Evolutionary conservation across 2,888 invertebrate genomes (phyloP).

Genomic region (Phlogophora meticulosa): DNA sequence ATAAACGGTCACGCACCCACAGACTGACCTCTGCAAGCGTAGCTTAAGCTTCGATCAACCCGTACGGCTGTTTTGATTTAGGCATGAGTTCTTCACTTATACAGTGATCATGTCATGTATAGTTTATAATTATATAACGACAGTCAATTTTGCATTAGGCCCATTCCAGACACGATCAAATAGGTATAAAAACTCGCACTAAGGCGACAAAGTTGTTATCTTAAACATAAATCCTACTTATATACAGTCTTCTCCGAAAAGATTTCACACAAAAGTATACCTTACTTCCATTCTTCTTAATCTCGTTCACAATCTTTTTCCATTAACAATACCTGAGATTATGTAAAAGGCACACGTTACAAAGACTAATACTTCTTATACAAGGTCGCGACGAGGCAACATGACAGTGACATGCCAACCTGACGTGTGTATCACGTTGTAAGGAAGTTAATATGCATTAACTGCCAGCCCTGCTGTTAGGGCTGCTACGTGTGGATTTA

Average conservation of each 20-base stretch:
- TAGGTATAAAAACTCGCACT: no score
- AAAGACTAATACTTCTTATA: constrained; percentile 58
- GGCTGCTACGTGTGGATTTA: constrained; percentile 51
- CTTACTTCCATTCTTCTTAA: constrained; percentile 18
- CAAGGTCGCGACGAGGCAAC: constrained; percentile 58
- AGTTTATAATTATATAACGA: no score
- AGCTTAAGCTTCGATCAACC: no score
- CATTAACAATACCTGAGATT: constrained; percentile 59
- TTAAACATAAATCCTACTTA: neutral
- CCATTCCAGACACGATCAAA: no score
- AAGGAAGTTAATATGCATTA: constrained; percentile 65
- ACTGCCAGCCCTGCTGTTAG: constrained; percentile 50
- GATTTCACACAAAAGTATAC: neutral
- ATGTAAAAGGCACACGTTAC: constrained; percentile 39
- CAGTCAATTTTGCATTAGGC: no score
- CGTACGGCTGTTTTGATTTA: no score
- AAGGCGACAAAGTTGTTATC: neutral
- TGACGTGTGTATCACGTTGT: constrained; percentile 57
- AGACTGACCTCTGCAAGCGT: no score
- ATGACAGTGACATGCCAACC: constrained; percentile 60
- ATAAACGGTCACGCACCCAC: no score
- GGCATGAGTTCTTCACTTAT: no score
- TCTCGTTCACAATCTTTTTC: constrained; percentile 48
- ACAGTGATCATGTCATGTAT: no score
- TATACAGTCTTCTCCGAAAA: constrained; percentile 4